Evolutionary conservation across 2,113 vertebrate genomes (phyloP).

Genomic region (Sarotherodon lohbergeri): DNA sequence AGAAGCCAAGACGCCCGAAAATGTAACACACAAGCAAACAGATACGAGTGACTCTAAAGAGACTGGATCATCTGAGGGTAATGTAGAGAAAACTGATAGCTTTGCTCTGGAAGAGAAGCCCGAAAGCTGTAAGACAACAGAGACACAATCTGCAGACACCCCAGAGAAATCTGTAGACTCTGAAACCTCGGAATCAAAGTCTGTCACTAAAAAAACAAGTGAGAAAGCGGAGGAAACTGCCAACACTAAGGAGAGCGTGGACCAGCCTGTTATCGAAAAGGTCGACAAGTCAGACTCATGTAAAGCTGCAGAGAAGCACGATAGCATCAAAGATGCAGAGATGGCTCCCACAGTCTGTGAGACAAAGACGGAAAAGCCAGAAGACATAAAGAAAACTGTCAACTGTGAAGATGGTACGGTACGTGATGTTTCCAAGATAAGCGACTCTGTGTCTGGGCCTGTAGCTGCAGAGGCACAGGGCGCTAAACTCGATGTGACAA

Average conservation of each 20-base stretch:
- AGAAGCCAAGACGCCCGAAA: neutral
- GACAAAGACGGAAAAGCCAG: neutral
- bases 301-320: neutral
- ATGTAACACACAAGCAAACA: neutral
- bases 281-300: neutral
- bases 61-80: neutral
- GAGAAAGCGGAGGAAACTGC: neutral
- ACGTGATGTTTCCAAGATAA: neutral
- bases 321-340: neutral
- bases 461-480: neutral
- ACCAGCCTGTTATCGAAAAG: neutral
- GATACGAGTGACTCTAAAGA: neutral
- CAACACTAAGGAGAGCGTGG: neutral
- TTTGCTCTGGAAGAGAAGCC: neutral
- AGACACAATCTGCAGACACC: neutral
- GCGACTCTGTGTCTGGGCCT: neutral
- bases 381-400: neutral
- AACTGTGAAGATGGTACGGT: neutral
- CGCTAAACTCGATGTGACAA: neutral
- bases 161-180: neutral
- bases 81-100: neutral
- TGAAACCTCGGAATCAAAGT: fast-evolving
- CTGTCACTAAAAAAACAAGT: neutral
- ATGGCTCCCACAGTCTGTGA: neutral
- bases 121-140: neutral